Evolutionary conservation across 2,797 vertebrate species (phyloP).

Genomic region (Brotula barbata): DNA sequence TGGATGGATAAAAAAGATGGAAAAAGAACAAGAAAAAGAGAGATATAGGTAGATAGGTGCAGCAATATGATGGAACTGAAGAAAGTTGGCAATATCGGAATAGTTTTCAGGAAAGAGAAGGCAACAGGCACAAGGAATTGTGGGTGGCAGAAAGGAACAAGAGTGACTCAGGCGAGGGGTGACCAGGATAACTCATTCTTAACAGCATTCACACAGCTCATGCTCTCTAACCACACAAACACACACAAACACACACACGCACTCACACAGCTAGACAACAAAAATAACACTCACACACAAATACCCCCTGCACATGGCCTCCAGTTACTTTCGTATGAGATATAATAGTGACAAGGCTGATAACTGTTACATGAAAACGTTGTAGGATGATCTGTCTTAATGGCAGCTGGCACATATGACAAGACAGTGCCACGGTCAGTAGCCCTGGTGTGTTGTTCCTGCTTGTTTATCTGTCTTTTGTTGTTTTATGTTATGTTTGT

Average conservation of each 20-base stretch:
- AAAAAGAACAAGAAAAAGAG: not conserved
- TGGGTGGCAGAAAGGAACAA: constrained; percentile 39
- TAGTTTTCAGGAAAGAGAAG: constrained; percentile 10
- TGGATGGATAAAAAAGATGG: not conserved
- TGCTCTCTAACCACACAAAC: not conserved
- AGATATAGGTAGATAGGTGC: not conserved
- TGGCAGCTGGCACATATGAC: constrained; percentile 21
- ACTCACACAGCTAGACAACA: not conserved
- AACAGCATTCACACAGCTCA: constrained; percentile 17
- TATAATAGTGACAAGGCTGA: constrained; percentile 27
- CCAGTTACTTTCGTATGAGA: constrained; percentile 24
- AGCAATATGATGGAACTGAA: too few species aligned
- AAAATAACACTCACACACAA: too few species aligned
- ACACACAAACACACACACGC: not conserved
- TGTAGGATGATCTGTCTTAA: constrained; percentile 45
- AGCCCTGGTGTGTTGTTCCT: too few species aligned
- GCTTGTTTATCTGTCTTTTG: too few species aligned
- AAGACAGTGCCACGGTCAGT: too few species aligned
- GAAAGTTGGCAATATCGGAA: too few species aligned
- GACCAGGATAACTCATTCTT: constrained; percentile 36
- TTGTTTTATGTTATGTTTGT: too few species aligned
- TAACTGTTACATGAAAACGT: constrained; percentile 52
- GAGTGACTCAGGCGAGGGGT: constrained; percentile 47
- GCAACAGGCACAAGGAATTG: constrained; percentile 34
- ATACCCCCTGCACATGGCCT: not conserved